A percentile compares a stretch with the other conserved stretches of the same genome.
These are phyloP conservation scores for Lophius americanus DNA, from an alignment of 2,797 vertebrate species.

Conservation along the genomic window DNA sequence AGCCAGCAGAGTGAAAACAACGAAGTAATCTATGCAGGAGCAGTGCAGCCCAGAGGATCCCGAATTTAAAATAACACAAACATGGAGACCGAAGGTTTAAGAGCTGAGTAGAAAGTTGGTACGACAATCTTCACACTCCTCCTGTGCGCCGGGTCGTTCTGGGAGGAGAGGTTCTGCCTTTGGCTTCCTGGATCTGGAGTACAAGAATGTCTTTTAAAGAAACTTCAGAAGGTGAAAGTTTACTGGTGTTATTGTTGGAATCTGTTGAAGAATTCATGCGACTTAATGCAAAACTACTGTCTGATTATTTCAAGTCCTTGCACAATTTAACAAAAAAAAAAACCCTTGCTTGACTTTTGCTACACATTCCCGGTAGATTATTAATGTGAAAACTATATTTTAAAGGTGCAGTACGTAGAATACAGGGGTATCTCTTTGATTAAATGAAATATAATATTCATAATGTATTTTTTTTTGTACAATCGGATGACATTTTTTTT, in stretches of 20 bases:
- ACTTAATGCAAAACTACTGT: neutral
- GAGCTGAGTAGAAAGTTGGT: constrained; percentile 7
- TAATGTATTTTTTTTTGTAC: neutral
- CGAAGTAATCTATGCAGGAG: constrained; percentile 29
- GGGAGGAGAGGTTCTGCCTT: constrained; percentile 1
- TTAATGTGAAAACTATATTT: neutral
- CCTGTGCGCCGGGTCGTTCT: neutral
- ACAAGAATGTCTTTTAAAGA: constrained; percentile 9
- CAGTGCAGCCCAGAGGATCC: constrained; percentile 20
- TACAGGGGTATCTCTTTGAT: too few species aligned
- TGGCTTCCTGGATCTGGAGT: neutral
- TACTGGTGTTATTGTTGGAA: neutral
- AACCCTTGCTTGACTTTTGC: neutral
- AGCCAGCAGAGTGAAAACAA: constrained; percentile 35
- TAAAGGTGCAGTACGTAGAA: too few species aligned
- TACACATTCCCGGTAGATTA: neutral
- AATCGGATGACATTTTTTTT: too few species aligned
- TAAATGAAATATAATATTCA: neutral
- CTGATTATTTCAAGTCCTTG: neutral
- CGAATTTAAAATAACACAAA: constrained; percentile 10
- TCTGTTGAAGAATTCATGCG: neutral
- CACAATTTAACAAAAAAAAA: neutral
- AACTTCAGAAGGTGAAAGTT: neutral
- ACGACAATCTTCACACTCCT: neutral
- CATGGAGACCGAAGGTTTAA: constrained; percentile 10